Base-by-base conservation (phyloP, 2,113 vertebrate genomes). In the Hystrix brachyura region DNA sequence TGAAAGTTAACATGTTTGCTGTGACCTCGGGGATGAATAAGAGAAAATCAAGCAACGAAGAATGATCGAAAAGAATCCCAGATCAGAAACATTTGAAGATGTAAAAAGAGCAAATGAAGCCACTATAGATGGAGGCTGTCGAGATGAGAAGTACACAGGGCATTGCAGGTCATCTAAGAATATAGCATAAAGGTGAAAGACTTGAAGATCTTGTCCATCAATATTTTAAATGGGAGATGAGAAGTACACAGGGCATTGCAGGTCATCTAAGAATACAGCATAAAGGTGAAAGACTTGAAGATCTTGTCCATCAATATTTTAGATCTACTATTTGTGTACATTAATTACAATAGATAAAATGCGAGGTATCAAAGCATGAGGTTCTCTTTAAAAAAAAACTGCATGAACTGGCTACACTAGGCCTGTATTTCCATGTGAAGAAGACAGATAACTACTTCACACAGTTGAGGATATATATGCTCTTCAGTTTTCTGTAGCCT, bases 281-380 rank as follows among this genome's bases (percentile, higher is more conserved):
- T 65, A 93, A 94, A 92, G 18, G 82, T 15, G 9, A 8, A 81
- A 82, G 29, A 76, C 4, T 19, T 32, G 19, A 10, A 21, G 14
- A 91, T 85, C 34, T 81, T 19, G 10, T 1, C 51, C 7, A 69
- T 65, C 43, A 38, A 25, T 53, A 11, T 88, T 79, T 92, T 78
- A 72, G 1, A 84, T 7, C 5, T n/a, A 57, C 17, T 71, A 13
- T 67, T 79, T 43, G 34, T 85, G 21, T 27, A 55, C 3, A 38
- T 48, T 84, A 87, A 90, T 57, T 65, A 59, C 21, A 83, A 93
- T 3, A 83, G 43, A 67, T 94, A 74, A 83, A 90, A 79, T 79
- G 69, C 29, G 82, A 11, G 12, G 8, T 51, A 34, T 72, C 60
- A 43, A 80, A 60, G 27, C 74, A n/a, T 3, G 43, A 7, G 12